Evolutionary conservation across 2,797 vertebrate species (phyloP).

Genomic region (Morelia viridis): DNA sequence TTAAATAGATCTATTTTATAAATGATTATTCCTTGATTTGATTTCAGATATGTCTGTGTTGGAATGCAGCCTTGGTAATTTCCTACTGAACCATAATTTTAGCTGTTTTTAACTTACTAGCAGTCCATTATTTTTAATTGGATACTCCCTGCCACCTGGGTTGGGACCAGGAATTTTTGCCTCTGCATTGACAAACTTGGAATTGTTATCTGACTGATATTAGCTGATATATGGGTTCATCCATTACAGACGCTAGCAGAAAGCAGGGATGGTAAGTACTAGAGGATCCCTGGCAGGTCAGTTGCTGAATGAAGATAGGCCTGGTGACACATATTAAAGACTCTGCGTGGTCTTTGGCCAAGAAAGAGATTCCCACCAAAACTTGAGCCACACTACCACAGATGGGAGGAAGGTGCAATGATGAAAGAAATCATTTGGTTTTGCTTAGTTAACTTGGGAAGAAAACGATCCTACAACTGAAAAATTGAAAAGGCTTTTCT

Average conservation of each 20-base stretch:
- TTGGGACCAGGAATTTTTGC: neutral
- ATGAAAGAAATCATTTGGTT: neutral
- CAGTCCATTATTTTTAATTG: neutral
- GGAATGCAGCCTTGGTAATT: neutral
- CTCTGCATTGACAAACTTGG: neutral
- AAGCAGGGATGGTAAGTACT: too few species aligned
- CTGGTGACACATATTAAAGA: neutral
- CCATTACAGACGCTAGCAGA: neutral
- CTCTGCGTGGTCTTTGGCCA: neutral
- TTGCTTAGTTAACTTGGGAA: neutral
- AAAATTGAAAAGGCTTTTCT: neutral
- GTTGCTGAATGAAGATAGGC: neutral
- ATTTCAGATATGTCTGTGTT: neutral
- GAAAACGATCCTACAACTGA: neutral
- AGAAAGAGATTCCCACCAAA: neutral
- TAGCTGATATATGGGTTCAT: neutral
- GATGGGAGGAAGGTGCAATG: neutral
- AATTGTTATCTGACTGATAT: neutral
- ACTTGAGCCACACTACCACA: neutral
- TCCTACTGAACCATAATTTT: neutral
- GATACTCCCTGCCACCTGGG: neutral
- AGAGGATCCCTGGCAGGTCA: neutral
- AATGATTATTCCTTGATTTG: neutral
- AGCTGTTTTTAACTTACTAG: neutral
- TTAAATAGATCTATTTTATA: neutral